Percentiles rank a stretch among this genome's conserved stretches.
Evolutionary conservation across 2,888 invertebrate species (phyloP).

Genomic region (Oligia fasciuncula): DNA sequence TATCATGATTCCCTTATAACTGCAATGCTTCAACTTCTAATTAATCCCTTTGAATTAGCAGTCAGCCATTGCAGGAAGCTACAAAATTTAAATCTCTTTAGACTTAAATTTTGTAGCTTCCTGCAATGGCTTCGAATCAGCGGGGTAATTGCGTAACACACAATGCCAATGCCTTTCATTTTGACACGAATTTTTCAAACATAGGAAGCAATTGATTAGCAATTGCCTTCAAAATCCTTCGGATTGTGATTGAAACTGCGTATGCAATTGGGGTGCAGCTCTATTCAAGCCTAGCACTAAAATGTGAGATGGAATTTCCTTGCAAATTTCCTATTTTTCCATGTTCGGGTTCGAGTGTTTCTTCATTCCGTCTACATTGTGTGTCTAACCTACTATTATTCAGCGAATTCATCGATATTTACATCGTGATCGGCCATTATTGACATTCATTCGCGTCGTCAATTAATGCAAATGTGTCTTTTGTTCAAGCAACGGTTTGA

Average conservation of each 20-base stretch:
- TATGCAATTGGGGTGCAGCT: background rate
- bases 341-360: slow-evolving; percentile 8
- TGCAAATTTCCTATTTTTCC: background rate
- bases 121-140: background rate
- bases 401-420: slow-evolving; percentile 42
- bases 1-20: background rate
- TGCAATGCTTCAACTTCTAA: background rate
- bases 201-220: background rate
- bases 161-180: background rate
- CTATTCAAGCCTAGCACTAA: background rate
- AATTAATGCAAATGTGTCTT: slow-evolving; percentile 73
- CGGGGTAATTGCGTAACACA: background rate
- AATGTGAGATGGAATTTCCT: background rate
- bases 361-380: slow-evolving; percentile 13
- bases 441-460: slow-evolving; percentile 65
- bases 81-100: too few relatives aligned
- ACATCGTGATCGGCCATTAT: slow-evolving; percentile 51
- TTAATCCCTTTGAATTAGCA: too few relatives aligned
- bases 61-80: too few relatives aligned
- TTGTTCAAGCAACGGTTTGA: slow-evolving; percentile 70
- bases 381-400: slow-evolving; percentile 39
- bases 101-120: background rate
- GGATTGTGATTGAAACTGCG: background rate
- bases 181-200: background rate
- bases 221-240: background rate